Evolutionary conservation across 2,888 invertebrate genomes (phyloP), one percentile per base, ranked within the genome.

Genomic region (Ormyrus thymus): DNA sequence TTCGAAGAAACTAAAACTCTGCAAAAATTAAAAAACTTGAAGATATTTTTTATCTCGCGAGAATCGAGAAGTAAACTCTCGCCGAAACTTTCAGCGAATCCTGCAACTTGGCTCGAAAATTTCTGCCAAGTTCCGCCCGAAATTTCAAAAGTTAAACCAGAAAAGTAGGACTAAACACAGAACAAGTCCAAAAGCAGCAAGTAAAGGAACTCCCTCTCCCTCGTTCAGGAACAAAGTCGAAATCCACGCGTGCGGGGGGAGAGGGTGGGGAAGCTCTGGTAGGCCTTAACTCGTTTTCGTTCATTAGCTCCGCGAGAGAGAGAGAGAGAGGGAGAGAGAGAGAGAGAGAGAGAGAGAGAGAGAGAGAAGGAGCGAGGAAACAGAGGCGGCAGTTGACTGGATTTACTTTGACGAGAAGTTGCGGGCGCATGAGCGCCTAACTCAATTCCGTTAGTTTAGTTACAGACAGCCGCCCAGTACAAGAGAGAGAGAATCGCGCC

Each of bases 361-460:
- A 69, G 59, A 65, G 65, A 66, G 56, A 45, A 29, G 43, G 55
- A 58, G 55, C 46, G 64, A 56, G 48, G 13, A 11, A 51, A 48
- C 59, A 58, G 59, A 70, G 50, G 10, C 70, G 48, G 69, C 65
- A 73, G 82, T 82, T 83, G 83, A 83, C 84, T 86, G 85, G 86
- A 86, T 88, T 87, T 84, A 84, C 86, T 87, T 87, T 87, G 87
- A 88, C 86, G 87, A 87, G 86, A 84, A 87, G 85, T 85, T 85
- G 84, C 83, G 83, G 83, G 75, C 74, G 83, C 43, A 62, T 73
- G 62, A 48, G 72, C 62, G 73, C 84, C 86, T 90, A 90, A 90
- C 89, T 89, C 89, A 83, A 90, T 90, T 90, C 86, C 84, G 89
- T 90, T 90, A 89, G 89, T 90, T 90, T 90, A 88, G 90, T 90